Conservation (phyloP, 2,797 vertebrate species). For the Gymnothorax reevesii region DNA sequence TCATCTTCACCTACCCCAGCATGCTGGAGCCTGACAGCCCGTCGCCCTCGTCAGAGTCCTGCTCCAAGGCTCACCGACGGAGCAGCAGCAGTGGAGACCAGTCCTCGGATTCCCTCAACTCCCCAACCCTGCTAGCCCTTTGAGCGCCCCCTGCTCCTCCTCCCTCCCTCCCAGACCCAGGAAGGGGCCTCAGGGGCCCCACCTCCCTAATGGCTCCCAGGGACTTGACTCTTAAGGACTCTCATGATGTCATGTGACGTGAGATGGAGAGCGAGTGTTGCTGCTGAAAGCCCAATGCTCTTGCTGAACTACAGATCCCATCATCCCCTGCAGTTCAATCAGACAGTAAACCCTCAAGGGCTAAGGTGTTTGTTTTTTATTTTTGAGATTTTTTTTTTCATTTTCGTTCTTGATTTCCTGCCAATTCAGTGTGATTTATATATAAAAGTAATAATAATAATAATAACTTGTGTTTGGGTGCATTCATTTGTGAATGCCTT, state of each 20-base stretch:
- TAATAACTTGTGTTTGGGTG: conserved; percentile 2
- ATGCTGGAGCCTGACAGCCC: conserved; percentile 97
- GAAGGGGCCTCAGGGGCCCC: background rate
- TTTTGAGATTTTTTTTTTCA: conserved; percentile 53
- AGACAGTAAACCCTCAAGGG: conserved; percentile 73
- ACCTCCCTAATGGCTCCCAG: conserved; percentile 9
- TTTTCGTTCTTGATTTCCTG: conserved; percentile 57
- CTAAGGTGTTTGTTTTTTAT: conserved; percentile 63
- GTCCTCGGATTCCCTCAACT: conserved; percentile 99
- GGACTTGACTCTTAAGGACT: background rate
- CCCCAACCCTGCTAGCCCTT: conserved; percentile 94
- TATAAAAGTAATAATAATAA: background rate
- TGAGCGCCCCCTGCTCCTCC: conserved; percentile 63
- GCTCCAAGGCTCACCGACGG: conserved; percentile 97
- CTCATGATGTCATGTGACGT: conserved; percentile 1
- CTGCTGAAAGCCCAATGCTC: background rate
- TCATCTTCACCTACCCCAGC: conserved; percentile 98
- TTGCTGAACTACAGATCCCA: conserved; percentile 49
- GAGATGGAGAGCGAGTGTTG: background rate
- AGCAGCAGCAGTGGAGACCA: conserved; percentile 99
- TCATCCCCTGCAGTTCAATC: conserved; percentile 59
- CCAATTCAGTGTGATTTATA: conserved; percentile 22
- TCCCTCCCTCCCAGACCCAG: background rate
- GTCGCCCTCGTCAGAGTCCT: conserved; percentile 94
- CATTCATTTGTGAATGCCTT: conserved; percentile 53